These are phyloP conservation scores for Corapipo altera DNA, from an alignment of 2,113 vertebrate species.

Conservation along the genomic window DNA sequence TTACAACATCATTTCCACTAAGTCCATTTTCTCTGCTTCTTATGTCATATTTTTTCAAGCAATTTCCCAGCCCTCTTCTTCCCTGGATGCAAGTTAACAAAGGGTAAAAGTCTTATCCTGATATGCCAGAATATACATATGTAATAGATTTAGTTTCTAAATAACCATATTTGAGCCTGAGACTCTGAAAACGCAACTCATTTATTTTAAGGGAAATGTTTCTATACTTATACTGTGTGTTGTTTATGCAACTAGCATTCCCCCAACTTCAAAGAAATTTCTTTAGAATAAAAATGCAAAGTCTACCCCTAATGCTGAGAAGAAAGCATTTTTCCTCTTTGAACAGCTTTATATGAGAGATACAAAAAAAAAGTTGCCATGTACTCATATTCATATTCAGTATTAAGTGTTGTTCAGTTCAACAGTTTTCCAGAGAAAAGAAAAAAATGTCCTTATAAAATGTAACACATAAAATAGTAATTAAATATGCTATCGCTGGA, in stretches of 20 bases:
- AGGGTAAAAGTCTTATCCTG: conserved; percentile 5
- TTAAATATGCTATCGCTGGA: not conserved
- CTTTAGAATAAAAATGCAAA: not conserved
- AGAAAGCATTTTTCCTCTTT: not conserved
- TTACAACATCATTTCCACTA: conserved; percentile 13
- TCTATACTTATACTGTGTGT: not conserved
- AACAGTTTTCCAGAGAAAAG: not conserved
- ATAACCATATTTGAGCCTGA: not conserved
- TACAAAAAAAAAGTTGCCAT: no score
- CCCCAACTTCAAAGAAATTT: not conserved
- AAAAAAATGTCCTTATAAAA: not conserved
- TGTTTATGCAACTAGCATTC: not conserved
- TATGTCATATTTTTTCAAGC: not conserved
- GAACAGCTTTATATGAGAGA: not conserved
- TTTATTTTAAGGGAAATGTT: not conserved
- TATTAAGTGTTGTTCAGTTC: not conserved
- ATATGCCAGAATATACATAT: not conserved
- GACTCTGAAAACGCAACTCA: not conserved
- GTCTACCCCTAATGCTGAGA: not conserved
- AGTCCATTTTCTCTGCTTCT: conserved; percentile 45
- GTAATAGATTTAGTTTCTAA: conserved; percentile 3
- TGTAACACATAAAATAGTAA: not conserved
- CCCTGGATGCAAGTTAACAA: not conserved
- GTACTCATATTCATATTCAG: not conserved
- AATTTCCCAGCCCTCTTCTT: not conserved